Percentiles rank a stretch among this genome's conserved stretches.
phyloP scores from a whole-genome alignment of 2,888 invertebrate genomes.

The Rutpela maculata region DNA sequence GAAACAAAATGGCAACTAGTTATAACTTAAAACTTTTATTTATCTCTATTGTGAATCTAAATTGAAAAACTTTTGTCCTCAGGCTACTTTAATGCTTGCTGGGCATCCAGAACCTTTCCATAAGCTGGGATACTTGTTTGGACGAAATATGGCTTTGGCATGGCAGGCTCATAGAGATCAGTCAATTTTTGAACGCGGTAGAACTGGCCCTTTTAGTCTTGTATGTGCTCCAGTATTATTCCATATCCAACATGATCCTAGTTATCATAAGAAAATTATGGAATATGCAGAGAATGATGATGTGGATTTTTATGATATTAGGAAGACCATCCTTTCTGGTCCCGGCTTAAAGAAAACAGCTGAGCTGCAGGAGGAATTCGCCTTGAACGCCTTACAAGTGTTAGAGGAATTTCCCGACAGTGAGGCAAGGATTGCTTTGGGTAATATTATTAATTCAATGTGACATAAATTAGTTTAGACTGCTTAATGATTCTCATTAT shows the following conservation, averaged over 20 bases:
- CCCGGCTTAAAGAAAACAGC: slow-evolving; percentile 84
- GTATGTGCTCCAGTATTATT: slow-evolving; percentile 89
- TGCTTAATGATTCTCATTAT: neutral
- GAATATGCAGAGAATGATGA: slow-evolving; percentile 78
- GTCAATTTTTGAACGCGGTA: slow-evolving; percentile 77
- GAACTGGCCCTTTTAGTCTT: slow-evolving; percentile 78
- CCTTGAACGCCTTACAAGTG: slow-evolving; percentile 82
- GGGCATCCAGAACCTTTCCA: slow-evolving; percentile 85
- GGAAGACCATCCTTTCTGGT: slow-evolving; percentile 73
- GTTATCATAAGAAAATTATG: slow-evolving; percentile 80
- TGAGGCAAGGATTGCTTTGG: slow-evolving; percentile 87
- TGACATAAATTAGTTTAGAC: slow-evolving; percentile 36
- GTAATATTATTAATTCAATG: slow-evolving; percentile 85
- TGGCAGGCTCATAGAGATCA: slow-evolving; percentile 86
- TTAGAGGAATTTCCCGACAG: slow-evolving; percentile 84
- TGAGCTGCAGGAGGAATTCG: slow-evolving; percentile 83
- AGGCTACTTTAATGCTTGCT: slow-evolving; percentile 85
- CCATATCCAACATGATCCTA: slow-evolving; percentile 83
- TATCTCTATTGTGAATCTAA: neutral
- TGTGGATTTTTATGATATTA: slow-evolving; percentile 78
- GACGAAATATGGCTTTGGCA: slow-evolving; percentile 90
- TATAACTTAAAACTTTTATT: no score
- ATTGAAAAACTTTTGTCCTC: slow-evolving; percentile 12
- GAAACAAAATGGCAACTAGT: no score
- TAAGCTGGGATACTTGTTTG: slow-evolving; percentile 88